These are phyloP conservation scores for Psilanteris sp. DNA, from an alignment of 1,140 invertebrate species.

Conservation along the genomic window DNA sequence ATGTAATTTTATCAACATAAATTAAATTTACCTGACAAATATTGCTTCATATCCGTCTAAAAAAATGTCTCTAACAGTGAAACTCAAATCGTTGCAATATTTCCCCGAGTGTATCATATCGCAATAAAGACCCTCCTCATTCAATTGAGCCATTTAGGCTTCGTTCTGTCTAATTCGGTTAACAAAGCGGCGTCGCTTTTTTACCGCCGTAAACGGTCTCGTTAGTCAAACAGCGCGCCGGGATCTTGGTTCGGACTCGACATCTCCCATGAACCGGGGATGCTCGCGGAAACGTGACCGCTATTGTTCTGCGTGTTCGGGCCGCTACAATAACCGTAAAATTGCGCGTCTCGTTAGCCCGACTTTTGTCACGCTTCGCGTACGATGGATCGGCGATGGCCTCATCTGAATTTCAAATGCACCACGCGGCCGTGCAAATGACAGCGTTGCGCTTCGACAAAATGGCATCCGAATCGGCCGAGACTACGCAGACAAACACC, in stretches of 20 bases:
- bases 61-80: no score
- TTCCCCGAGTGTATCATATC: no score
- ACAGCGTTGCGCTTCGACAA: conserved; percentile 11
- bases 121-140: no score
- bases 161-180: no score
- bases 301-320: conserved; percentile 44
- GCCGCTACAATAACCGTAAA: conserved; percentile 28
- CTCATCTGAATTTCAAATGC: conserved; percentile 56
- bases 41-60: no score
- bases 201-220: conserved; percentile 52
- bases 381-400: conserved; percentile 35
- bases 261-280: conserved; percentile 7
- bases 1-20: no score
- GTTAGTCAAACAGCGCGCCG: conserved; percentile 33
- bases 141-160: no score
- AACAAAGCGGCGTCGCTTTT: no score
- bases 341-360: conserved; percentile 51
- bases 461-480: conserved; percentile 21
- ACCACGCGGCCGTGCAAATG: conserved; percentile 25
- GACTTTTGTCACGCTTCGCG: conserved; percentile 54
- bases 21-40: no score
- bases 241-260: not conserved
- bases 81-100: no score
- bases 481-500: conserved; percentile 1
- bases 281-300: conserved; percentile 46